These are phyloP conservation scores for Lypha dubia DNA, from an alignment of 2,888 invertebrate species.

Conservation along the genomic window DNA sequence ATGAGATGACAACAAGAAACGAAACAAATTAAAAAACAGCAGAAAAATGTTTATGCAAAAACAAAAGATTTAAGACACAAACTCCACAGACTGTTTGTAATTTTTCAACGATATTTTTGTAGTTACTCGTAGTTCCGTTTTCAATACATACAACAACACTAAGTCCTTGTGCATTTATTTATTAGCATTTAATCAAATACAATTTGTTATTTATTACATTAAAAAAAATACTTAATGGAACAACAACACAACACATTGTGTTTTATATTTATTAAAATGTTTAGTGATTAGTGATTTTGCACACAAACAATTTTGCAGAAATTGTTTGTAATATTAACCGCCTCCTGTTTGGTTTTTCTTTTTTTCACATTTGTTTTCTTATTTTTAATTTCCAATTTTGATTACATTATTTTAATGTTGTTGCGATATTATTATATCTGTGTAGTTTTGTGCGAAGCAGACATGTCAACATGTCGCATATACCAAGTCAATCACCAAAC, in stretches of 20 bases:
- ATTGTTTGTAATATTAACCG: conserved; percentile 6
- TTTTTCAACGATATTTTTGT: neutral
- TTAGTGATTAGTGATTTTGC: conserved; percentile 11
- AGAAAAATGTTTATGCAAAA: conserved; percentile 29
- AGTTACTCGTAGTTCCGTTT: neutral
- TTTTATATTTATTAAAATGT: conserved; percentile 49
- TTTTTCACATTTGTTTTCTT: conserved; percentile 8
- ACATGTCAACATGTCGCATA: conserved; percentile 73
- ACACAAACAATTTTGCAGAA: conserved; percentile 14
- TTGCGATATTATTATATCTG: conserved; percentile 22
- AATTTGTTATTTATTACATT: conserved; percentile 64
- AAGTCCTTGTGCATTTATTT: conserved; percentile 53
- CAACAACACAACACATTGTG: conserved; percentile 27
- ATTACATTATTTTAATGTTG: conserved; percentile 30
- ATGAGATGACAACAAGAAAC: conserved; percentile 37
- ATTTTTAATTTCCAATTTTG: conserved; percentile 8
- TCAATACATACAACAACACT: conserved; percentile 39
- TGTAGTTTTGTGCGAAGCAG: conserved; percentile 55
- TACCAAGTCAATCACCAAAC: conserved; percentile 73
- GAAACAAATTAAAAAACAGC: neutral
- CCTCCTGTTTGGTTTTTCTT: conserved; percentile 4
- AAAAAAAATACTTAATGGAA: conserved; percentile 25
- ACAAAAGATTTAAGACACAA: conserved; percentile 66
- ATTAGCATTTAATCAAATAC: conserved; percentile 50
- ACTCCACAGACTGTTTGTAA: conserved; percentile 4